Evolutionary conservation across 2,797 vertebrate species (phyloP), one percentile per base, ranked within the genome.

Genomic region (Sebastes cheni): DNA sequence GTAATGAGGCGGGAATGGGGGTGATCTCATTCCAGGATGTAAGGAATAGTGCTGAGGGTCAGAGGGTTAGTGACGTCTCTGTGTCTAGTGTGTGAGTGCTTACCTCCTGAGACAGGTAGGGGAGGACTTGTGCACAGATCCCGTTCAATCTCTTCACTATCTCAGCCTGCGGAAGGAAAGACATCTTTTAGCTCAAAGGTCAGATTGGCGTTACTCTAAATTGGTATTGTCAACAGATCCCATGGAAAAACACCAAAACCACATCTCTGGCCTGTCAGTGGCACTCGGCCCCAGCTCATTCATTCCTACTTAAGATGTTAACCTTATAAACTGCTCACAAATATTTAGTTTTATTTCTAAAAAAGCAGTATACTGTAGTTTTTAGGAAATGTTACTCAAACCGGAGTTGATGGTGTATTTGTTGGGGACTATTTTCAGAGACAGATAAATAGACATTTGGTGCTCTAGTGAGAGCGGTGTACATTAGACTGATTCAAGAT

Each of bases 41-140:
- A 74, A 87, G 88, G 81, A 86, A 87, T 85, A 84, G 78, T 81
- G 70, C 79, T 3, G 73, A 36, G 83, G 90, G 91, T 91, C 88
- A 82, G 62, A 29, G 77, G 92, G 86, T 89, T 52, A 87, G 83
- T 85, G 88, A 83, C 52, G 77, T 64, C 58, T 83, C 64, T 61
- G 76, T 79, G 81, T 84, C 42, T 20, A 12, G 81, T 55, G 82
- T 82, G 74, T 70, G 22, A 67, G 66, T 1, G 55, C 86, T 87
- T 95, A 99, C 98, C 98, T 99, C 98, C 94, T 99, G 98, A 55
- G 98, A 99, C 92, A 99, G 97, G 94, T 99, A 99, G 77, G 98
- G 98, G 83, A 99, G 96, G 87, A 99, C 98, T 93, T 99, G 98
- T 32, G 98, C 98, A 16, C 98, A 99, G 89, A 99, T 99, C 73